Conservation (phyloP, 2,113 vertebrate genomes). For the Vulpes ferrilata region DNA sequence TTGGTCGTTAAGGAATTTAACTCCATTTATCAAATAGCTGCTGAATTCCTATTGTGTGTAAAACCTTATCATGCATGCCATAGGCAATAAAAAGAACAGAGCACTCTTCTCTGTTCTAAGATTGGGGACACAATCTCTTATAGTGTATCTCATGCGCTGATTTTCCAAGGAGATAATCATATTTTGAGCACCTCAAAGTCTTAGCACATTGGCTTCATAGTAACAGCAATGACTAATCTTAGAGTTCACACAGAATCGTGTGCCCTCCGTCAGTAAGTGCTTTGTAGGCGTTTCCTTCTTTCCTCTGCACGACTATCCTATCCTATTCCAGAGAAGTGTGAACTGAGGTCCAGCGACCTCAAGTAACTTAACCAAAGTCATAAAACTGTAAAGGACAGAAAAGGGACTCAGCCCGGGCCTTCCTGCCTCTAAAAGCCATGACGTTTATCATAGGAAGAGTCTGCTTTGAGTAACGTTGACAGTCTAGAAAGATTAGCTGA, state of each 20-base stretch:
- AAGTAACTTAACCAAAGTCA: not conserved
- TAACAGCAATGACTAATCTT: not conserved
- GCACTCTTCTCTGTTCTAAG: too few species aligned
- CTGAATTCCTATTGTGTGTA: not conserved
- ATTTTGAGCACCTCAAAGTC: not conserved
- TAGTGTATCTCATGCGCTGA: not conserved
- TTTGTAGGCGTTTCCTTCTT: not conserved
- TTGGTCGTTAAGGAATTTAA: not conserved
- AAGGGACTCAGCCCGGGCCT: not conserved
- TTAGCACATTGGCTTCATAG: not conserved
- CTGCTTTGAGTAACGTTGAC: not conserved
- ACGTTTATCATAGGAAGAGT: not conserved
- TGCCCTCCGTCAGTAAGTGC: not conserved
- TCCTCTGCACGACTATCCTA: not conserved
- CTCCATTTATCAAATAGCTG: not conserved
- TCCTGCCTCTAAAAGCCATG: not conserved
- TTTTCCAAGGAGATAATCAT: not conserved
- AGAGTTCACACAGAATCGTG: not conserved
- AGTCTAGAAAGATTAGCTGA: not conserved
- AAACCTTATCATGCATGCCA: not conserved
- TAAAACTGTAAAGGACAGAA: not conserved
- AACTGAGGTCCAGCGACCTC: not conserved
- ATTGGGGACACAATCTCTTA: not conserved
- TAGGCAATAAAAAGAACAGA: not conserved
- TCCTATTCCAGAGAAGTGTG: not conserved